These are phyloP conservation scores for Albula glossodonta DNA, from an alignment of 2,113 vertebrate species.

Conservation along the genomic window DNA sequence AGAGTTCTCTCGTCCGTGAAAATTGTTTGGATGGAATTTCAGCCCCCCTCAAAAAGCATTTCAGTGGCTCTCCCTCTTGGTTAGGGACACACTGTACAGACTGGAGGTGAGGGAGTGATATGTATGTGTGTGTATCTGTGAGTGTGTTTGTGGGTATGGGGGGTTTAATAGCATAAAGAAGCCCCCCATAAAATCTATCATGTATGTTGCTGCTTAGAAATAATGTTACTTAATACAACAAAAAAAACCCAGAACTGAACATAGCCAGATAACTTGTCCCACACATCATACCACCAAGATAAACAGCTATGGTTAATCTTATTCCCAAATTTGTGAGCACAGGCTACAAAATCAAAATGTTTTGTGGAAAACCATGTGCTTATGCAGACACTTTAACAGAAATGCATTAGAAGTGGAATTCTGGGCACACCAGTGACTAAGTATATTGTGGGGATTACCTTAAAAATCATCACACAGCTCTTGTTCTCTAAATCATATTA, in stretches of 20 bases:
- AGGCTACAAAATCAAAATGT: background rate
- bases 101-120: background rate
- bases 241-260: background rate
- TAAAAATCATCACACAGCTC: background rate
- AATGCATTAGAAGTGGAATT: background rate
- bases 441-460: background rate
- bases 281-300: background rate
- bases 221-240: constrained; percentile 6
- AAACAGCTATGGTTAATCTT: background rate
- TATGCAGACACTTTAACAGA: background rate
- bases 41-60: constrained; percentile 17
- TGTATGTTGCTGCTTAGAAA: background rate
- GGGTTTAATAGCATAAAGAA: background rate
- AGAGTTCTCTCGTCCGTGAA: constrained; percentile 31
- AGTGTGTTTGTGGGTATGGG: too few species aligned
- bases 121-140: background rate
- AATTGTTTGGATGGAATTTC: constrained; percentile 33
- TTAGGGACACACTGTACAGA: background rate
- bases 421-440: background rate
- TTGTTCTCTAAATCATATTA: background rate
- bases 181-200: background rate
- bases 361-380: background rate
- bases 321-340: background rate
- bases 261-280: background rate
- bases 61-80: constrained; percentile 8